phyloP scores from a whole-genome alignment of 2,113 vertebrate species.

The human (Homo sapiens) region GRCh38 chr4:185667501-185668000 shows the following conservation, averaged over 20 bases:
- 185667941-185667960: background rate
- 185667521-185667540: background rate
- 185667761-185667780: background rate
- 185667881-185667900: background rate
- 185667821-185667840: conserved; percentile 10
- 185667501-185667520: background rate
- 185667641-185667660: background rate
- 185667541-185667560: background rate
- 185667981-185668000: background rate
- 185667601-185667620: background rate
- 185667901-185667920: background rate
- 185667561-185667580: background rate
- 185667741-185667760: background rate
- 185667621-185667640: background rate
- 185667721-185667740: background rate
- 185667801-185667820: background rate
- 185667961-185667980: background rate
- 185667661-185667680: background rate
- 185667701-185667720: too few species aligned
- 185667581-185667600: background rate
- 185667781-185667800: background rate
- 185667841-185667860: background rate
- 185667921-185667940: background rate
- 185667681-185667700: background rate
- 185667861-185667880: background rate